Evolutionary conservation across 2,113 vertebrate genomes (phyloP).

Genomic region (Myotis brandtii): DNA sequence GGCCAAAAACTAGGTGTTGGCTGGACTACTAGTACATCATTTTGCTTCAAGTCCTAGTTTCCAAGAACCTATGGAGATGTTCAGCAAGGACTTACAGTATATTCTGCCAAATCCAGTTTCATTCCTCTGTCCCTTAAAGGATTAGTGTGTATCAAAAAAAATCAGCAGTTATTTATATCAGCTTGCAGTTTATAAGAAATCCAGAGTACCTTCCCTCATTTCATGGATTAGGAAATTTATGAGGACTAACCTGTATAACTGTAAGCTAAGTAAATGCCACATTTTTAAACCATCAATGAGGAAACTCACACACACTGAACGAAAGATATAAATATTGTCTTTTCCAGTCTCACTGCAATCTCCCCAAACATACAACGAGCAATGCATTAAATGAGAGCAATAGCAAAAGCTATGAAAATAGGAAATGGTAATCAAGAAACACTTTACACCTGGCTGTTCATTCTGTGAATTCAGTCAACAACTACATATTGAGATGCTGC

Average conservation of each 20-base stretch:
- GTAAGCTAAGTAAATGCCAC: slow-evolving; percentile 65
- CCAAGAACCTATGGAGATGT: not conserved
- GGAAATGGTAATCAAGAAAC: not conserved
- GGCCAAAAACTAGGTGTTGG: too few species aligned
- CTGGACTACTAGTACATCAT: too few species aligned
- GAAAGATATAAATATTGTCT: not conserved
- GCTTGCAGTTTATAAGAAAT: slow-evolving; percentile 2
- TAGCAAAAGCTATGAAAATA: not conserved
- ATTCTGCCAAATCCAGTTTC: not conserved
- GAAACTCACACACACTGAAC: slow-evolving; percentile 20
- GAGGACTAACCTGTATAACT: slow-evolving; percentile 51
- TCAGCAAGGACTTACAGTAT: not conserved
- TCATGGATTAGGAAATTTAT: slow-evolving; percentile 44
- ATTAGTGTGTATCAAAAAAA: not conserved
- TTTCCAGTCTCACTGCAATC: not conserved
- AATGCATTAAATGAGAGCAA: not conserved
- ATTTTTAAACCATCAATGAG: slow-evolving; percentile 15
- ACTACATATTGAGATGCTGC: not conserved
- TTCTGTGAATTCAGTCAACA: not conserved
- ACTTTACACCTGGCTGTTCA: not conserved
- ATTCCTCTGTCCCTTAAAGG: slow-evolving; percentile 16
- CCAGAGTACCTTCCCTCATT: not conserved
- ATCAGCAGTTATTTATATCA: not conserved
- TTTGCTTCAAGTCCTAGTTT: not conserved
- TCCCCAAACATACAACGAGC: not conserved